Evolutionary conservation across 2,797 vertebrate species (phyloP), one percentile per base, ranked within the genome.

Genomic region (Menidia menidia): DNA sequence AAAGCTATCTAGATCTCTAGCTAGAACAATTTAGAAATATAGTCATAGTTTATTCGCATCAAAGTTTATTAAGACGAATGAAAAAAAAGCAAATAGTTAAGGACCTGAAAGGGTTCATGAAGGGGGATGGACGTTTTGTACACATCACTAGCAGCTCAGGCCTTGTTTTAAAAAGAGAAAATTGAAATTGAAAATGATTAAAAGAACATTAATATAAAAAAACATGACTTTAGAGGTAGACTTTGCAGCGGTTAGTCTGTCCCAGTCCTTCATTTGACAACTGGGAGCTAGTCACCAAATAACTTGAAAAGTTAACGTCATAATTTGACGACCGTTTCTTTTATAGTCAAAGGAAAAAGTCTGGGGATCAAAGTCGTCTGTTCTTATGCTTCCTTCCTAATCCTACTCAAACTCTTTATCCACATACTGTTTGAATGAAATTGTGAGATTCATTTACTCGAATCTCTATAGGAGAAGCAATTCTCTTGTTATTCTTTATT

Each of bases 401-500:
- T 3, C 6, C n/a, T 25, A 13, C 15, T 39, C 18, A 35, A 18
- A 30, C 18, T 31, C 9, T 50, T 43, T 15, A 45, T 58, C 48
- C 30, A 58, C 13, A 48, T 9, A 25, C 55, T n/a, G 10, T 9
- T 13, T 58, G 35, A 30, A 57, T 51, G 10, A 11, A 30, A 8
- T 35, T 0, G 32, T 7, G 8, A 25, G 3, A 2, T 60, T 52
- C 43, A 39, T 41, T 12, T 30, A 35, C 8, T 47, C 31, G 25
- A 7, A 13, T 15, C 39, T 33, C 50, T 2, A 41, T 12, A 51
- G 11, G 16, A 45, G 42, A 33, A 15, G 16, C 12, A 6, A 41
- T 42, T 71, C 41, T 58, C 30, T 45, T 18, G 54, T 50, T 54
- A 68, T 31, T 2, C 18, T 12, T 64, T 45, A 11, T 58, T 51